These are phyloP conservation scores for Heterohyrax brucei DNA, from an alignment of 2,797 vertebrate species.

Conservation along the genomic window DNA sequence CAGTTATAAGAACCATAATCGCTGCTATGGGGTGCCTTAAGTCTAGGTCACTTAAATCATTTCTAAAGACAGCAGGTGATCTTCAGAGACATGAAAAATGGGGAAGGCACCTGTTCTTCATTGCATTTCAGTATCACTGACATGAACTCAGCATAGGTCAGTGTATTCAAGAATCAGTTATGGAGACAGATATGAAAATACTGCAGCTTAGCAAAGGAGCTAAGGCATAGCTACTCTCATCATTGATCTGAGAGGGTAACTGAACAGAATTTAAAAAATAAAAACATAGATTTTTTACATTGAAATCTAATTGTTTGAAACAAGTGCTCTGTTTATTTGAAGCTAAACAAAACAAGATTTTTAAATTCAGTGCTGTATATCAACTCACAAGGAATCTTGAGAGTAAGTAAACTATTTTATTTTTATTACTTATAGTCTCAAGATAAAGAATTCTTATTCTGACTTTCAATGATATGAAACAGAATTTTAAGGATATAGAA, in stretches of 20 bases:
- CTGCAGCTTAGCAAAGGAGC: conserved; percentile 57
- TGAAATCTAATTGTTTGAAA: conserved; percentile 47
- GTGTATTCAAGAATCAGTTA: conserved; percentile 73
- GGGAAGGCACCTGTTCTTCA: conserved; percentile 86
- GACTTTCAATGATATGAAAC: neutral
- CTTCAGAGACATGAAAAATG: conserved; percentile 83
- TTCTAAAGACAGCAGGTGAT: conserved; percentile 87
- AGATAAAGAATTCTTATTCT: conserved; percentile 14
- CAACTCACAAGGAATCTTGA: neutral
- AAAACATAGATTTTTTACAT: conserved; percentile 34
- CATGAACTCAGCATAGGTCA: conserved; percentile 67
- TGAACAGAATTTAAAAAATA: conserved; percentile 30
- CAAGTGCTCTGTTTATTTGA: conserved; percentile 21
- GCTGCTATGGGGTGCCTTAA: conserved; percentile 86
- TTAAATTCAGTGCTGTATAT: neutral
- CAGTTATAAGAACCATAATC: conserved; percentile 87
- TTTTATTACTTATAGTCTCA: conserved; percentile 14
- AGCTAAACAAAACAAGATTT: conserved; percentile 38
- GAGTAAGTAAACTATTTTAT: neutral
- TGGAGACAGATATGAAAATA: conserved; percentile 45
- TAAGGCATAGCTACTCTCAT: conserved; percentile 38
- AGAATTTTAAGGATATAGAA: conserved; percentile 40
- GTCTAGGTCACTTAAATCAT: conserved; percentile 86
- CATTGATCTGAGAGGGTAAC: conserved; percentile 16
- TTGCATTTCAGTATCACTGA: conserved; percentile 73